Conservation (phyloP, 2,797 vertebrate species). For the Phalanger gymnotis region DNA sequence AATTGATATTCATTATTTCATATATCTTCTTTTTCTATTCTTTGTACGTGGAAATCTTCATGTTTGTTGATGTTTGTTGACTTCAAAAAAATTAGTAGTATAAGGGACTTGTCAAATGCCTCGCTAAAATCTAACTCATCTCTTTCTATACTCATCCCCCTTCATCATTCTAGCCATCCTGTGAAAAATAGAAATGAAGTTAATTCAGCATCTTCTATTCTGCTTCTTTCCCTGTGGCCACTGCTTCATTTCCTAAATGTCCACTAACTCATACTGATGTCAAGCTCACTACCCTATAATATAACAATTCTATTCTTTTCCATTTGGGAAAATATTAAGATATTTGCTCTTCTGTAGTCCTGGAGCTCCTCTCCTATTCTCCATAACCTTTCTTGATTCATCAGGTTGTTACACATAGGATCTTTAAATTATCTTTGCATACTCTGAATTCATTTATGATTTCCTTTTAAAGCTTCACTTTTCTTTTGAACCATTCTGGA, state of each 20-base stretch:
- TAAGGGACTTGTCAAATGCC: background rate
- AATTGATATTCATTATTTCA: background rate
- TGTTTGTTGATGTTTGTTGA: background rate
- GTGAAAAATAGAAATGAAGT: background rate
- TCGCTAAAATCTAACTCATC: background rate
- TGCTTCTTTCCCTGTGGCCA: background rate
- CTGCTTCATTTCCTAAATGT: background rate
- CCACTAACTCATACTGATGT: background rate
- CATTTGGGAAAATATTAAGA: background rate
- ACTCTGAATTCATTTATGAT: background rate
- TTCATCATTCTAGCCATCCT: background rate
- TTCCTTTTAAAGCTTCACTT: background rate
- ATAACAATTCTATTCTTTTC: background rate
- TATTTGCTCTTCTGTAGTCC: background rate
- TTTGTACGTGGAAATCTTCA: background rate
- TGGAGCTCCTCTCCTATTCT: background rate
- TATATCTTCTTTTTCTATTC: background rate
- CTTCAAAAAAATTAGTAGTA: background rate
- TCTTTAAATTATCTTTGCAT: background rate
- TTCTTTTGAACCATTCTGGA: background rate
- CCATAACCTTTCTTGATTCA: background rate
- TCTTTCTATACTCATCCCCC: background rate
- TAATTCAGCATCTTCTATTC: background rate
- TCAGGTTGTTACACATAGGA: background rate
- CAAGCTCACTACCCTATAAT: background rate